A percentile compares a stretch with the other conserved stretches of the same genome.
These are phyloP conservation scores for Tanypteryx hageni DNA, from an alignment of 2,888 invertebrate species.

Conservation along the genomic window DNA sequence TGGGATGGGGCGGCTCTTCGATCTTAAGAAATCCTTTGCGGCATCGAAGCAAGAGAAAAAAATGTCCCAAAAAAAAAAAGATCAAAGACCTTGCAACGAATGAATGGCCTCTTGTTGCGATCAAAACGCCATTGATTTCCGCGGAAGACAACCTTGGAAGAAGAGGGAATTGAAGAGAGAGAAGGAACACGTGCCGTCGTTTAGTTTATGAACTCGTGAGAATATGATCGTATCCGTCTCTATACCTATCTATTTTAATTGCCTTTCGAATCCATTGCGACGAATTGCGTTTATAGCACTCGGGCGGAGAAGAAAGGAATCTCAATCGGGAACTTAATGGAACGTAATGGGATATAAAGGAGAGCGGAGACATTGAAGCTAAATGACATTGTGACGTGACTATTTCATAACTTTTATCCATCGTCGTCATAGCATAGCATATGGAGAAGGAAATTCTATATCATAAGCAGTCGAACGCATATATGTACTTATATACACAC, in stretches of 20 bases:
- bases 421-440: too few species aligned
- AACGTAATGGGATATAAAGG: background rate
- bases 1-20: background rate
- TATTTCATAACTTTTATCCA: too few species aligned
- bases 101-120: constrained; percentile 12
- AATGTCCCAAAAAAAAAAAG: background rate
- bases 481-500: too few species aligned
- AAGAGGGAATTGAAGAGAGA: background rate
- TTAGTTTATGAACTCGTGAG: background rate
- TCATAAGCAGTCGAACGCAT: too few species aligned
- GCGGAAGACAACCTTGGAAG: background rate
- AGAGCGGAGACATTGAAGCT: too few species aligned
- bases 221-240: background rate
- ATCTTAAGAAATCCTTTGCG: constrained; percentile 4
- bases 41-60: background rate
- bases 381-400: too few species aligned
- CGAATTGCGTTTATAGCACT: background rate
- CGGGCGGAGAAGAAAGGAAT: background rate
- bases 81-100: background rate
- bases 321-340: background rate
- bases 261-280: background rate
- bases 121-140: constrained; percentile 26
- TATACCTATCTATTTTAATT: background rate
- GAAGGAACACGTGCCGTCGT: background rate
- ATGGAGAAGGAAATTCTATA: too few species aligned